phyloP scores from a whole-genome alignment of 1,140 invertebrate species.

The Penaeus chinensis region DNA sequence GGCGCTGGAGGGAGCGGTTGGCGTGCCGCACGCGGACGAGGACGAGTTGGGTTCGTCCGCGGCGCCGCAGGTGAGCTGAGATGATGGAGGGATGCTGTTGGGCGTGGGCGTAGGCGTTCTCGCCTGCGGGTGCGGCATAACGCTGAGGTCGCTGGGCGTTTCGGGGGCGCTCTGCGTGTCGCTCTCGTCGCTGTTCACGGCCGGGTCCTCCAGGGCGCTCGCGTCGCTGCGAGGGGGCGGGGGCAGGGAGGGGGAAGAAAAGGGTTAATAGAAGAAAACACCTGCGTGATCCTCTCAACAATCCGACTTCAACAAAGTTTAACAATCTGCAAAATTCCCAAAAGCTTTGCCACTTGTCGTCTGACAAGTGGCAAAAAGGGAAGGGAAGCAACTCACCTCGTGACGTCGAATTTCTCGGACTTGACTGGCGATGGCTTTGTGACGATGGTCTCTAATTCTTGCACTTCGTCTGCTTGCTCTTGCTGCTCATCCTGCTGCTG shows the following conservation, averaged over 20 bases:
- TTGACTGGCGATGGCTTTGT: slow-evolving; percentile 31
- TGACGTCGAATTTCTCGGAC: slow-evolving; percentile 35
- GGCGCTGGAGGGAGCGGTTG: slow-evolving; percentile 22
- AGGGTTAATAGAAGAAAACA: neutral
- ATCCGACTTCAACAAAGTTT: too few relatives aligned
- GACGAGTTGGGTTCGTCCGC: slow-evolving; percentile 31
- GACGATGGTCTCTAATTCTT: slow-evolving; percentile 20
- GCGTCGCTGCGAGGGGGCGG: slow-evolving; percentile 28
- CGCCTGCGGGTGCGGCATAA: neutral
- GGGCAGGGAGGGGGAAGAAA: neutral
- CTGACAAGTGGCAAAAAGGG: neutral
- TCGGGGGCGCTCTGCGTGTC: slow-evolving; percentile 55
- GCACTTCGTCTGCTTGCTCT: slow-evolving; percentile 28
- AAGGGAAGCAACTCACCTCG: slow-evolving; percentile 32
- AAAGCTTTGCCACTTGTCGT: neutral
- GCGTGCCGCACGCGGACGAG: slow-evolving; percentile 28
- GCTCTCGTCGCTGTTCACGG: slow-evolving; percentile 52
- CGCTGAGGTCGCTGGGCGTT: slow-evolving; percentile 25
- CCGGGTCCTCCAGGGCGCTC: slow-evolving; percentile 29
- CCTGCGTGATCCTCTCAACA: too few relatives aligned
- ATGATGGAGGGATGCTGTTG: slow-evolving; percentile 32
- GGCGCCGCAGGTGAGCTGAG: neutral
- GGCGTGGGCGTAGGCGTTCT: slow-evolving; percentile 12
- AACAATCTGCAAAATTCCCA: too few relatives aligned
- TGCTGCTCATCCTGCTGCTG: slow-evolving; percentile 27